Evolutionary conservation across 2,797 vertebrate species (phyloP).

Genomic region (Scolopax rusticola): DNA sequence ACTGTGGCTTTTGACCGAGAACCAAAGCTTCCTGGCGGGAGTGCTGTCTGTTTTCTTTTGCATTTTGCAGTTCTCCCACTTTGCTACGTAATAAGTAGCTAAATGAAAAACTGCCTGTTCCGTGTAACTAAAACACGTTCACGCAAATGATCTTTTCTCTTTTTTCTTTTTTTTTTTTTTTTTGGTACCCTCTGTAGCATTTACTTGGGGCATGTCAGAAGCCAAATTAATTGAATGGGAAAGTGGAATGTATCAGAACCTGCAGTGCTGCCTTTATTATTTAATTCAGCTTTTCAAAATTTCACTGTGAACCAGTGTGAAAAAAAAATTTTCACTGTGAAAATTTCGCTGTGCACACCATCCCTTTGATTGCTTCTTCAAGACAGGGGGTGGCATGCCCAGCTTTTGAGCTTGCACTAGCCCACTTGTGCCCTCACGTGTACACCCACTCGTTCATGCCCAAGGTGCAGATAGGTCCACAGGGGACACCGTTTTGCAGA

Average conservation of each 20-base stretch:
- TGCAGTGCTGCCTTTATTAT: not conserved
- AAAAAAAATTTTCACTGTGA: too few species aligned
- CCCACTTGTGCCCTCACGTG: accelerated
- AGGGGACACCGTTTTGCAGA: not conserved
- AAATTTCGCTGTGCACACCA: too few species aligned
- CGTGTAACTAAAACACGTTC: accelerated
- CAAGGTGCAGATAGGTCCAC: not conserved
- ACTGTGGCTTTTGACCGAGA: conserved; percentile 38
- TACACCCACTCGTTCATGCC: accelerated
- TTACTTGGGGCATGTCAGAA: not conserved
- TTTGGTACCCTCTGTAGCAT: not conserved
- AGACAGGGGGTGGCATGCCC: accelerated
- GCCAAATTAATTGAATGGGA: not conserved
- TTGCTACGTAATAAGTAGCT: not conserved
- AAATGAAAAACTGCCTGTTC: not conserved
- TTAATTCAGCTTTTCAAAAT: not conserved
- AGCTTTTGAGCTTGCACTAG: too few species aligned
- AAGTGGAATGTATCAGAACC: not conserved
- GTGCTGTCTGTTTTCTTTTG: not conserved
- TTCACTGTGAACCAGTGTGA: accelerated
- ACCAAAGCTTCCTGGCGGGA: not conserved
- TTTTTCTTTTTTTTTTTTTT: not conserved
- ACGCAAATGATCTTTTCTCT: not conserved
- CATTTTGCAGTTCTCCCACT: not conserved
- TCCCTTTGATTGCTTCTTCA: not conserved